Evolutionary conservation across 2,888 invertebrate genomes (phyloP).

Genomic region (Himalopsyche anomala): DNA sequence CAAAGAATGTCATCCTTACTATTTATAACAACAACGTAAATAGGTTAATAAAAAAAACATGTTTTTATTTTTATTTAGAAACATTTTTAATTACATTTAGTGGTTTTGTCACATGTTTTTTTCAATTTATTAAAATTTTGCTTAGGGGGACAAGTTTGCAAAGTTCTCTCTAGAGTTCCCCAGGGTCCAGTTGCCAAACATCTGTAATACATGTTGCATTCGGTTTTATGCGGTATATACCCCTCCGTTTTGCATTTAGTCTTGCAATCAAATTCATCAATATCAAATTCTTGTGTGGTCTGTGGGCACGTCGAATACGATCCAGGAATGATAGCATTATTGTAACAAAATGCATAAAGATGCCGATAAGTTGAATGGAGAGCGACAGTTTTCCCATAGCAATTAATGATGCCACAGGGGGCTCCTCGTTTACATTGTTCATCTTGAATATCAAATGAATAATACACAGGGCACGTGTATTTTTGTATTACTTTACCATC

Average conservation of each 20-base stretch:
- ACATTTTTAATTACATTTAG: neutral
- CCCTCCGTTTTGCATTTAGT: constrained; percentile 33
- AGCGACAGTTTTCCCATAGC: neutral
- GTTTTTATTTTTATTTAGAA: too few relatives aligned
- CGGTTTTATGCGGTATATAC: neutral
- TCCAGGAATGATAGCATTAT: neutral
- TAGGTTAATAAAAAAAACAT: too few relatives aligned
- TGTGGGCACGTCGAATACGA: constrained; percentile 8
- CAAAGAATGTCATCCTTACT: too few relatives aligned
- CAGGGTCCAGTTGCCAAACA: constrained; percentile 19
- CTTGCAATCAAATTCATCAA: neutral
- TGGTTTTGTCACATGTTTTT: constrained; percentile 3
- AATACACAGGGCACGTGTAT: neutral
- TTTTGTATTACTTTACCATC: neutral
- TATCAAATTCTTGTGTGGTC: neutral
- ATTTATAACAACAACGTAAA: too few relatives aligned
- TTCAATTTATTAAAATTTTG: neutral
- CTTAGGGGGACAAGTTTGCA: neutral
- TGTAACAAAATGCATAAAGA: neutral
- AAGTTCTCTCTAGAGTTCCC: constrained; percentile 24
- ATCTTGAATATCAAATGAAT: neutral
- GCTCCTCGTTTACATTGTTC: neutral
- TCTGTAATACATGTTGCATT: constrained; percentile 4
- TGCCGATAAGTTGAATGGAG: neutral
- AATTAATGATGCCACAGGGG: constrained; percentile 5